A percentile compares a stretch with the other conserved stretches of the same genome.
Evolutionary conservation across 2,797 vertebrate species (phyloP).

Genomic region (Mastacembelus armatus): DNA sequence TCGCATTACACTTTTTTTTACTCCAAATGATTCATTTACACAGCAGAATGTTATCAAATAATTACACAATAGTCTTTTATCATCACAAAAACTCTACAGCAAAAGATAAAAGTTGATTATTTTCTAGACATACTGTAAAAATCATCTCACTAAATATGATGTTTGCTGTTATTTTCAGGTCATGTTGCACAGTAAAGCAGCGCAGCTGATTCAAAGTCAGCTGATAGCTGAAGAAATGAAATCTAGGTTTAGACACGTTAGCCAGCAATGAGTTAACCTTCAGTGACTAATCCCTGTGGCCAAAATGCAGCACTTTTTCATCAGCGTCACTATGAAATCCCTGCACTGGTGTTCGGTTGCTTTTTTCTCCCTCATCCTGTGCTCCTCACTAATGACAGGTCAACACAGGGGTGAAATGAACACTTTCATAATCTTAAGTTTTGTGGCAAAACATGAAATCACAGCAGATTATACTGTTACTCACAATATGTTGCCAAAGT

Average conservation of each 20-base stretch:
- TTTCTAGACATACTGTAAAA: not conserved
- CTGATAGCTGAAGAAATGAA: not conserved
- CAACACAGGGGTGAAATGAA: not conserved
- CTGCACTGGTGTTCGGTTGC: not conserved
- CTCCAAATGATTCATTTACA: not conserved
- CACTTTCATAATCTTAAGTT: not conserved
- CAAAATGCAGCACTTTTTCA: not conserved
- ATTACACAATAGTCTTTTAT: no score
- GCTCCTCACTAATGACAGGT: not conserved
- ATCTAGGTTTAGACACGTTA: not conserved
- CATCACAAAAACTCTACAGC: no score
- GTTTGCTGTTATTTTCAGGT: not conserved
- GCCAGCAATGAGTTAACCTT: not conserved
- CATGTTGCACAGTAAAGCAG: not conserved
- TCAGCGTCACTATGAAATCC: not conserved
- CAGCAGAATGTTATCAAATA: no score
- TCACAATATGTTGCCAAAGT: constrained; percentile 19
- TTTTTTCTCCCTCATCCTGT: not conserved
- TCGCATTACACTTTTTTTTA: not conserved
- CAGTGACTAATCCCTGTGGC: not conserved
- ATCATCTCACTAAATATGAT: not conserved
- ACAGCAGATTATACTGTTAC: not conserved
- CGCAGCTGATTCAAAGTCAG: constrained; percentile 9
- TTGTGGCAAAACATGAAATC: not conserved
- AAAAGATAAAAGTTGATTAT: no score